Conservation (phyloP, 2,113 vertebrate species). For the Pavo muticus region DNA sequence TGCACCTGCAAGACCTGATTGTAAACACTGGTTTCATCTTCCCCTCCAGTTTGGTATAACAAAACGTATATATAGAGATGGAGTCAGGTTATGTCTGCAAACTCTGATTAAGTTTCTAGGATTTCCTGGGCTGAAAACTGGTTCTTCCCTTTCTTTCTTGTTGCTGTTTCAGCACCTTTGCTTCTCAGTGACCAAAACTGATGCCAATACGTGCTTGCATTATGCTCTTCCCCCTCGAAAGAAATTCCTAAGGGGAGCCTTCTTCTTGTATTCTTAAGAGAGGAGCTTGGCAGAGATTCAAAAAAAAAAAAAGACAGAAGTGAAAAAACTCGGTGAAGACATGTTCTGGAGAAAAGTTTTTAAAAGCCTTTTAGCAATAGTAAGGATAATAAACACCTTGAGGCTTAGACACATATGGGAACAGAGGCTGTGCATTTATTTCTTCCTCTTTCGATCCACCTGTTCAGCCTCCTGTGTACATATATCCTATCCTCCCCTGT, state of each 20-base stretch:
- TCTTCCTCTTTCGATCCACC: neutral
- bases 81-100: neutral
- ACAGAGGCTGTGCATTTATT: neutral
- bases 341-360: neutral
- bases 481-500: neutral
- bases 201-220: neutral
- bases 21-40: conserved; percentile 73
- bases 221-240: neutral
- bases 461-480: neutral
- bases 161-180: conserved; percentile 24
- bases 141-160: neutral
- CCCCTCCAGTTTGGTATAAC: conserved; percentile 46
- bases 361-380: neutral
- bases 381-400: neutral
- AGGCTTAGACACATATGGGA: neutral
- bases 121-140: conserved; percentile 19
- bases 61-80: neutral
- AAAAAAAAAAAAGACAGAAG: neutral
- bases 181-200: neutral
- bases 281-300: neutral
- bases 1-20: conserved; percentile 59
- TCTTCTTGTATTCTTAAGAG: neutral
- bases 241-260: neutral
- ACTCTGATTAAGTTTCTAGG: conserved; percentile 1
- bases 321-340: neutral